Evolutionary conservation across 1,140 invertebrate genomes (phyloP).

Genomic region (Cataglyphis hispanica): DNA sequence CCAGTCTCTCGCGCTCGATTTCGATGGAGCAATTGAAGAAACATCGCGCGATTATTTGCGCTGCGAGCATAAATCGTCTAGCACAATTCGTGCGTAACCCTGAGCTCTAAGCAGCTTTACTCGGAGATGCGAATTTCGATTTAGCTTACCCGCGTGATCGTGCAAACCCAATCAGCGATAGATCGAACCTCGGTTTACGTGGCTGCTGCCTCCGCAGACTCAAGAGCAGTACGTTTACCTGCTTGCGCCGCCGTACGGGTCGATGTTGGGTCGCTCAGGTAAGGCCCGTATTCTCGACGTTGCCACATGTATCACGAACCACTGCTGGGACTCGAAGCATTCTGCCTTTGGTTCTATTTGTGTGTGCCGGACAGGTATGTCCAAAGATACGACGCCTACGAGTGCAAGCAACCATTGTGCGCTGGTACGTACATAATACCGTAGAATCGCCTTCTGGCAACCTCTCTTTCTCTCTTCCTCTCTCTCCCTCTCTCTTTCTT

Average conservation of each 20-base stretch:
- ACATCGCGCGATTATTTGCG: neutral
- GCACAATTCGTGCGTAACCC: neutral
- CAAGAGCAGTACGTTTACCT: conserved; percentile 25
- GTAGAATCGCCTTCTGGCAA: conserved; percentile 56
- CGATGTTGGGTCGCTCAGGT: conserved; percentile 6
- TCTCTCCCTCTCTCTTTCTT: neutral
- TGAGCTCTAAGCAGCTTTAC: conserved; percentile 17
- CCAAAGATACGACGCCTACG: conserved; percentile 62
- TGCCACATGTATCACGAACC: conserved; percentile 27
- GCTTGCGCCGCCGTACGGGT: conserved; percentile 32
- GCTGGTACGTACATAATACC: conserved; percentile 52
- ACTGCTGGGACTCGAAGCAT: conserved; percentile 30
- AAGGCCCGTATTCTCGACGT: conserved; percentile 57
- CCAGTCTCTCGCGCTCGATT: neutral
- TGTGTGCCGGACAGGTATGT: conserved; percentile 36
- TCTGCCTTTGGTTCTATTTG: conserved; percentile 45
- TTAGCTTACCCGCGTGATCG: conserved; percentile 50
- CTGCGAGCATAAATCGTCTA: neutral
- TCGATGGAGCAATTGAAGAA: neutral
- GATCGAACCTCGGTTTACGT: conserved; percentile 37
- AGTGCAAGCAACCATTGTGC: conserved; percentile 47
- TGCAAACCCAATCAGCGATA: conserved; percentile 62
- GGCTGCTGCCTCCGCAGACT: conserved; percentile 9
- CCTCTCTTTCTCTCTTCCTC: neutral
- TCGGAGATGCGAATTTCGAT: conserved; percentile 69